These are phyloP conservation scores for Tinamus major DNA, from an alignment of 2,797 vertebrate species.

Conservation along the genomic window DNA sequence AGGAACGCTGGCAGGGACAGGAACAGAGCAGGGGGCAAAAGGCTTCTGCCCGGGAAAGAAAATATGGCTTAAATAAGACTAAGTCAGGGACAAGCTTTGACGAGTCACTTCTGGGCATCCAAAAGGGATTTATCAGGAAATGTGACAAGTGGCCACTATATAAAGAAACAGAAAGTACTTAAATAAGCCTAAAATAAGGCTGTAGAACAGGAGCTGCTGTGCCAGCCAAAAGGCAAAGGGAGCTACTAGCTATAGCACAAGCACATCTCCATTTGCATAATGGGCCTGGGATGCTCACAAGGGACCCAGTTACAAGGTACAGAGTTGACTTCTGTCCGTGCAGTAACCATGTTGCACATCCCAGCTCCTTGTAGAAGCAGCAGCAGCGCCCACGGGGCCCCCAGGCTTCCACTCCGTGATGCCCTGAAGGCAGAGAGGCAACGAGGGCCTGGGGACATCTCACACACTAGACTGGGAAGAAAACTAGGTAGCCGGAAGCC, in stretches of 20 bases:
- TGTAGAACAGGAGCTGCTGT: neutral
- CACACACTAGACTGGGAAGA: neutral
- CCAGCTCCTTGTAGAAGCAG: neutral
- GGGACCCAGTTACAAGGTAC: constrained; percentile 8
- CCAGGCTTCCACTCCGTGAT: neutral
- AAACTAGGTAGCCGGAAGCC: neutral
- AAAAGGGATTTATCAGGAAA: neutral
- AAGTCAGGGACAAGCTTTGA: neutral
- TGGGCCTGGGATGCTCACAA: neutral
- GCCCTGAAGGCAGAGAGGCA: neutral
- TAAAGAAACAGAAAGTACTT: neutral
- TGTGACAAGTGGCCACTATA: neutral
- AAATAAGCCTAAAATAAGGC: neutral
- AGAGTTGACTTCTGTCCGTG: neutral
- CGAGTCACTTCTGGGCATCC: neutral
- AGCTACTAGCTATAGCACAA: neutral
- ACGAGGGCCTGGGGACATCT: neutral
- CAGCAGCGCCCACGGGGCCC: neutral
- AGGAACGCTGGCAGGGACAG: neutral
- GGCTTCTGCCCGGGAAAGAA: neutral
- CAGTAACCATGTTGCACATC: neutral
- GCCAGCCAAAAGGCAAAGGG: neutral
- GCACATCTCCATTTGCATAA: neutral
- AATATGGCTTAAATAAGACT: neutral
- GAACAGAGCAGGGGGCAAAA: neutral